Evolutionary conservation across 1,140 invertebrate species (phyloP).

Genomic region (Carcinoscorpius rotundicauda): DNA sequence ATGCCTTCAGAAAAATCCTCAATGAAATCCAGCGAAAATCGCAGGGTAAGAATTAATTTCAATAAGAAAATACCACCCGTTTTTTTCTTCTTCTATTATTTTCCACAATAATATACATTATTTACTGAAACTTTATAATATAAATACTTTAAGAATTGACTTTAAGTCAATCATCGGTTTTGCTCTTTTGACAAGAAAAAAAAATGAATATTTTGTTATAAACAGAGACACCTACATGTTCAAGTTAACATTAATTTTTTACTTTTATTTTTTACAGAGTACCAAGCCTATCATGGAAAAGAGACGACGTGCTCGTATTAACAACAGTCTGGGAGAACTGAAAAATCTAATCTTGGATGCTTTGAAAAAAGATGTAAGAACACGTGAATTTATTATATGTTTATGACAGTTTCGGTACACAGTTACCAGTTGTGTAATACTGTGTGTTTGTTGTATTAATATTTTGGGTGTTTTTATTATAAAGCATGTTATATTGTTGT

Average conservation of each 20-base stretch:
- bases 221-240: too few species aligned
- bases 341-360: conserved; percentile 71
- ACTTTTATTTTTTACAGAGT: conserved; percentile 50
- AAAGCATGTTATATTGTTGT: neutral
- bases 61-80: neutral
- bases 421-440: neutral
- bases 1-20: conserved; percentile 18
- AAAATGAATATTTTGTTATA: too few species aligned
- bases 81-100: conserved; percentile 3
- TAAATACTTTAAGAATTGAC: conserved; percentile 3
- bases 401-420: neutral
- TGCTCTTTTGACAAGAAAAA: neutral
- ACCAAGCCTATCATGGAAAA: conserved; percentile 91
- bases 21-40: conserved; percentile 14
- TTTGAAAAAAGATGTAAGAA: conserved; percentile 59
- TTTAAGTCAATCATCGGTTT: conserved; percentile 4
- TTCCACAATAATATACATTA: neutral
- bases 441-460: neutral
- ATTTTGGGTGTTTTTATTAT: neutral
- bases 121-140: conserved; percentile 3
- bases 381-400: neutral
- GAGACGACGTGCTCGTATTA: conserved; percentile 68
- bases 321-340: conserved; percentile 70
- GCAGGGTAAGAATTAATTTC: conserved; percentile 15
- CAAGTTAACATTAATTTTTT: conserved; percentile 8